Base-by-base conservation (phyloP, 2,888 invertebrate genomes). In the Ormyrus pomaceus region DNA sequence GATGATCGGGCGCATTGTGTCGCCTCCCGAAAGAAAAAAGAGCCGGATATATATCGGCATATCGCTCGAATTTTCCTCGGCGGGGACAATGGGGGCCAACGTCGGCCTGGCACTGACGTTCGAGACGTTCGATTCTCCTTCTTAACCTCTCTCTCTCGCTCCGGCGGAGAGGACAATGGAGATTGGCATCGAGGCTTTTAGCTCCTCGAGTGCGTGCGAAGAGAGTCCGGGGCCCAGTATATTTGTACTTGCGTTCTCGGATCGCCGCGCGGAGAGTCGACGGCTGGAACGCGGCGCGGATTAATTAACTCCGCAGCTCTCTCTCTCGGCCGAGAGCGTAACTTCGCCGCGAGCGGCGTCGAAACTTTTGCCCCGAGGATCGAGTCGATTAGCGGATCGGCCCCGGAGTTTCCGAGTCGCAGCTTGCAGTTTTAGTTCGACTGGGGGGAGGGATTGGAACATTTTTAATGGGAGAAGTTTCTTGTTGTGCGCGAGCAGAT, bases 51-150 rank as follows among this genome's bases (percentile, higher is more conserved):
- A 34, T 34, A 83, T 83, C 83, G 83, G 84, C 83, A 81, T 83
- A 81, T 84, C 83, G 83, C 71, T 81, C 82, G 82, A 84, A 84
- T 83, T 85, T 85, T 83, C 82, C 82, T 78, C 80, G 19, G 71
- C 34, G 83, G 50, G 59, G 34, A 80, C 76, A 80, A 80, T 80
- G 72, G 34, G 34, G 34, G 34, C 34, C 34, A 34, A 34, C 34
- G 34, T 62, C 79, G 53, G 53, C 11, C 85, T 85, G 85, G 82
- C 82, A 82, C 76, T 84, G 85, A 85, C 85, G 84, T 86, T 78
- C 83, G 84, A 84, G 84, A 84, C 84, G 84, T 86, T 77, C 83
- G 83, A 83, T 83, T 84, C 53, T 58, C 53, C 8, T 19, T 13
- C 45, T 19, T n/a, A 48, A 2, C 64, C n/a, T 13, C 9, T 55